phyloP scores from a whole-genome alignment of 2,113 vertebrate genomes.

The Indicator indicator region DNA sequence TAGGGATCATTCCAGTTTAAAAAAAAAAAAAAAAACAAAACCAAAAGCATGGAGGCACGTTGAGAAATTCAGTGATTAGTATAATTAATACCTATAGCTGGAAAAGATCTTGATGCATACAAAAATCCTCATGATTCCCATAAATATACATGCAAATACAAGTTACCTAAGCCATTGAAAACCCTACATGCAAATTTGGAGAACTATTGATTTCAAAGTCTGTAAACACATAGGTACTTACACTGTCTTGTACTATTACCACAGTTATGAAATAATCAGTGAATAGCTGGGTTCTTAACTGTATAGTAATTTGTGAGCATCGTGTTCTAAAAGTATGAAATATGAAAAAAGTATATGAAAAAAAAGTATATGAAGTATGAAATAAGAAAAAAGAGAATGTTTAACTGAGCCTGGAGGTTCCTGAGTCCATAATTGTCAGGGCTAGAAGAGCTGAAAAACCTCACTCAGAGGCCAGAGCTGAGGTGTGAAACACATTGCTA shows the following conservation, averaged over 20 bases:
- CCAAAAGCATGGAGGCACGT: neutral
- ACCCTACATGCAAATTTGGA: neutral
- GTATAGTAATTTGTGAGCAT: neutral
- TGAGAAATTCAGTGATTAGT: slow-evolving; percentile 1
- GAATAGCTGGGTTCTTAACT: neutral
- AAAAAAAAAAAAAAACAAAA: neutral
- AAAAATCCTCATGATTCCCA: neutral
- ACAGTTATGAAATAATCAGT: neutral
- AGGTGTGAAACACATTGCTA: slow-evolving; percentile 18
- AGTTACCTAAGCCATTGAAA: neutral
- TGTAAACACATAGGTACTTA: neutral
- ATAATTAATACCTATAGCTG: neutral
- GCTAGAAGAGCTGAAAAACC: neutral
- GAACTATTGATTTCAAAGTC: neutral
- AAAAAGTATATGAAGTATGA: neutral
- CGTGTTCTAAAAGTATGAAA: neutral
- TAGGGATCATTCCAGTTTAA: neutral
- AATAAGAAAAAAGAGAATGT: neutral
- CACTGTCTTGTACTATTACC: neutral
- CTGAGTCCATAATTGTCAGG: neutral
- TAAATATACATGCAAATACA: neutral
- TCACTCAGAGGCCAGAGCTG: neutral
- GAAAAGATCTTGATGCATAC: neutral
- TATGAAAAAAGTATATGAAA: neutral
- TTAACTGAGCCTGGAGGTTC: neutral